phyloP scores from a whole-genome alignment of 2,888 invertebrate genomes.

The Oxystoma pomonae region DNA sequence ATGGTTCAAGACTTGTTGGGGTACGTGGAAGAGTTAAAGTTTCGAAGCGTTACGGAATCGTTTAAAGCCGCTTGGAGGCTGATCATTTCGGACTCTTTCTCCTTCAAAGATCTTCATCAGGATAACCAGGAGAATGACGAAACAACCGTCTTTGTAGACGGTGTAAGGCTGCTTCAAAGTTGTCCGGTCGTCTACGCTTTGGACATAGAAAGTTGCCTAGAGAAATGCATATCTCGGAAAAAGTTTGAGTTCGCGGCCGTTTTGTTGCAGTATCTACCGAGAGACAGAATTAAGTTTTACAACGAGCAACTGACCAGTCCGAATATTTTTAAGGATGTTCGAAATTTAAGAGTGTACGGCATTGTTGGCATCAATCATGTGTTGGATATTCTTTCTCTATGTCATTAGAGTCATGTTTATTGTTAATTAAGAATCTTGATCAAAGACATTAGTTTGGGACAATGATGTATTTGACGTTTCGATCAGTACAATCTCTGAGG shows the following conservation, averaged over 20 bases:
- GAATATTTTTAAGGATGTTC: slow-evolving; percentile 26
- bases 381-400: slow-evolving; percentile 13
- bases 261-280: slow-evolving; percentile 34
- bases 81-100: slow-evolving; percentile 16
- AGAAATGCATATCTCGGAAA: slow-evolving; percentile 30
- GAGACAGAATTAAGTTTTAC: slow-evolving; percentile 23
- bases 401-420: neutral
- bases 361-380: slow-evolving; percentile 32
- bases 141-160: neutral
- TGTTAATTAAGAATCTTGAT: neutral
- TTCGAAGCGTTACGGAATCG: slow-evolving; percentile 32
- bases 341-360: slow-evolving; percentile 33
- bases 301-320: slow-evolving; percentile 5
- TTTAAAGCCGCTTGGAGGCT: slow-evolving; percentile 40
- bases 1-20: slow-evolving; percentile 36
- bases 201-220: slow-evolving; percentile 34
- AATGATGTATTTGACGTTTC: too few relatives aligned
- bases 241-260: slow-evolving; percentile 33
- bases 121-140: neutral
- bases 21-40: slow-evolving; percentile 35
- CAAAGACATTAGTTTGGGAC: too few relatives aligned
- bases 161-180: slow-evolving; percentile 24
- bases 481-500: too few relatives aligned
- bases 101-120: neutral
- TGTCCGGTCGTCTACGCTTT: slow-evolving; percentile 39